Evolutionary conservation across 2,797 vertebrate genomes (phyloP), one percentile per base, ranked within the genome.

Genomic region (Esox masquinongy): DNA sequence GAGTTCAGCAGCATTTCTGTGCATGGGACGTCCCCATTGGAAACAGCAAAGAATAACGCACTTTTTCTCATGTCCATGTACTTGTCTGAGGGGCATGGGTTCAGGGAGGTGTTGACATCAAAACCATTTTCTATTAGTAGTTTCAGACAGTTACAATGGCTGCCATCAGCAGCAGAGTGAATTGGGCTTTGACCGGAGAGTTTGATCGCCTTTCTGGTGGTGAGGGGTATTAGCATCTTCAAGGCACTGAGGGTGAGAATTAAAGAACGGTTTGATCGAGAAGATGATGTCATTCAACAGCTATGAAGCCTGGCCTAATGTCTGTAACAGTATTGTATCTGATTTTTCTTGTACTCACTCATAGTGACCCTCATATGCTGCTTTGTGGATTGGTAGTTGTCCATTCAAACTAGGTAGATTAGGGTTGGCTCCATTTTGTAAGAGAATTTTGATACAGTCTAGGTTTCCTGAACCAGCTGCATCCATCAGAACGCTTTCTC

Each of bases 351-450:
- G 49, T 75, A 91, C 95, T 96, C 84, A 97, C 96, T 97, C 86
- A 19, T 95, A 96, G 90, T 97, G 94, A 1, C 95, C 95, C 74
- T 94, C 92, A 1, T 94, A 94, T 5, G 96, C 95, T 0, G 95
- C 94, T 86, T 93, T 92, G 87, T 97, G 96, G 83, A 97, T 93
- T 16, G 96, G 95, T 75, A 96, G 95, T 61, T 95, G 91, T 53
- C 95, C 94, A 1, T 92, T 91, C 75, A 88, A 83, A 77, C 91
- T 95, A 63, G 95, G 90, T 53, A 96, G 84, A 47, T 95, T 96
- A n/a, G 94, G 92, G 64, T 94, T 92, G 72, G 96, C 96, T 68
- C 96, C 93, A 0, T 96, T 94, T 75, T 96, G 94, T 86, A 98
- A 84, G 81, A 97, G 90, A 79, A 98, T 90, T 69, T 93, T 89